Base-by-base conservation (phyloP, 2,888 invertebrate species). In the Caenorhabditis sp. region DNA sequence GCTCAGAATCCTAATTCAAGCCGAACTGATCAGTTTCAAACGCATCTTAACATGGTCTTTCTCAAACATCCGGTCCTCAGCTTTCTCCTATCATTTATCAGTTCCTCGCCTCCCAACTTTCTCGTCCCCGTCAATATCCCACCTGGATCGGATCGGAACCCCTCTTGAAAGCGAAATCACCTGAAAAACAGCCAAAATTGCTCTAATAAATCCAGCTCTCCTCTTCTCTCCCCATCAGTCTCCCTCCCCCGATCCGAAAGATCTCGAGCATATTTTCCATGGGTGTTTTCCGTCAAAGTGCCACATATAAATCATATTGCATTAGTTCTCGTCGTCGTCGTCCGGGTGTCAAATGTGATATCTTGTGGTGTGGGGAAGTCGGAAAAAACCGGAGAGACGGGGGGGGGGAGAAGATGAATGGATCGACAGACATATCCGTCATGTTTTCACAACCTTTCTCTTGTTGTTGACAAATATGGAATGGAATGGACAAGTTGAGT, bases 331-430 rank as follows among this genome's bases (percentile, higher is more conserved):
- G n/a, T n/a, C n/a, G n/a, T n/a, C n/a, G n/a, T n/a, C n/a, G n/a
- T n/a, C 55, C 1, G 50, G 53, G 70, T 70, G 70, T 61, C 70
- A 70, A 70, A 61, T 70, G 61, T 37, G 50, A 72, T 72, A 72
- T 40, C 50, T 70, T 61, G 40, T 24, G n/a, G 61, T 58, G 58
- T 69, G 47, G 58, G 9, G 40, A 32, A 55, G 55, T 24, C 67
- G 37, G 40, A 55, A 67, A 51, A 51, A 50, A 51, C n/a, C n/a
- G n/a, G n/a, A n/a, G n/a, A n/a, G n/a, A n/a, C n/a, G n/a, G n/a
- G n/a, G 56, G 44, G 40, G 56, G 44, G 28, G 40, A 13, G 40
- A 40, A 40, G 56, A 67, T 55, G 56, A 60, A 60, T 69, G 51
- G 60, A 69, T 69, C 60, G 60, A 69, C 24, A 60, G 58, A 58